phyloP scores from a whole-genome alignment of 2,888 invertebrate genomes.

The Allygus modestus region DNA sequence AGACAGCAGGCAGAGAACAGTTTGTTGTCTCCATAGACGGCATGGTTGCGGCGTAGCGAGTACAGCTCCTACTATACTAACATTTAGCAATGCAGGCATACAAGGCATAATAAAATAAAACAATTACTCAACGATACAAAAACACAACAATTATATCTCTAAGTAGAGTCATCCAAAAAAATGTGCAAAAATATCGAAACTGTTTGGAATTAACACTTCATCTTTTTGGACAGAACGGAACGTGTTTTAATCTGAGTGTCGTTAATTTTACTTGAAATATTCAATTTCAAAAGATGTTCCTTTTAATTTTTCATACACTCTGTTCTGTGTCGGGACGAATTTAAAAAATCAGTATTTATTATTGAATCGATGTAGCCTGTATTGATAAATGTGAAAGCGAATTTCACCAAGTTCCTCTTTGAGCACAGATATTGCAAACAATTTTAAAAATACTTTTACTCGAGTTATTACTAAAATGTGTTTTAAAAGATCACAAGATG shows the following conservation, averaged over 20 bases:
- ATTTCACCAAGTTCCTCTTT: constrained; percentile 24
- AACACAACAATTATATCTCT: constrained; percentile 53
- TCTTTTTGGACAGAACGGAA: background rate
- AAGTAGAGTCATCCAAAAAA: constrained; percentile 55
- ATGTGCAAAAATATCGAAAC: constrained; percentile 46
- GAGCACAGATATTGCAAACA: constrained; percentile 49
- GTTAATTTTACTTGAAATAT: background rate
- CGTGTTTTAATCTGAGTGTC: background rate
- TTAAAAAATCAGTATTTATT: background rate
- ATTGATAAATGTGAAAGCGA: constrained; percentile 56
- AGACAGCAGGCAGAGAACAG: background rate
- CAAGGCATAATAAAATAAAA: constrained; percentile 54
- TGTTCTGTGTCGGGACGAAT: background rate
- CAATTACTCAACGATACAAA: constrained; percentile 51
- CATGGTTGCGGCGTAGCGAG: background rate
- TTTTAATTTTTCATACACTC: background rate
- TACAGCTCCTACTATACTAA: constrained; percentile 51
- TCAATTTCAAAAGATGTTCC: background rate
- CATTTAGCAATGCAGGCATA: constrained; percentile 62
- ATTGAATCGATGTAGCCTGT: constrained; percentile 39
- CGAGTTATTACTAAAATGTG: too few species aligned
- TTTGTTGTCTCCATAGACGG: background rate
- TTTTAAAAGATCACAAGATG: too few species aligned
- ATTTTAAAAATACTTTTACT: constrained; percentile 44
- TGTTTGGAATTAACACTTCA: constrained; percentile 4